Evolutionary conservation across 2,888 invertebrate genomes (phyloP).

Genomic region (Agrypnus murinus): DNA sequence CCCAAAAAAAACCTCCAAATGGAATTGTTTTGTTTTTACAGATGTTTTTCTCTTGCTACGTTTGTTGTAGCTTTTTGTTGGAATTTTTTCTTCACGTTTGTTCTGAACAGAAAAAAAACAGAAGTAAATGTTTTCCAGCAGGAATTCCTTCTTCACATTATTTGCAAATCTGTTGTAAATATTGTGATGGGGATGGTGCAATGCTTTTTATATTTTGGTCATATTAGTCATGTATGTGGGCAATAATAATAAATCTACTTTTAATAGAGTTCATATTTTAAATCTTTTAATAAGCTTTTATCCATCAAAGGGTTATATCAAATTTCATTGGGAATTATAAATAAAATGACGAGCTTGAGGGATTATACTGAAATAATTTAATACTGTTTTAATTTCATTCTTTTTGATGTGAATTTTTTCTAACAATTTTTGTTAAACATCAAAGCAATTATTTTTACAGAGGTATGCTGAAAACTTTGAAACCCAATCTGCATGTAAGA

Average conservation of each 20-base stretch:
- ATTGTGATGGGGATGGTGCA: background rate
- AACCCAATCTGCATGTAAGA: background rate
- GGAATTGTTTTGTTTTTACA: constrained; percentile 18
- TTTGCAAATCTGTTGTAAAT: background rate
- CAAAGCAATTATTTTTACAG: no score
- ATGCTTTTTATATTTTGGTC: background rate
- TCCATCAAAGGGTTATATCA: background rate
- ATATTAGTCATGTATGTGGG: background rate
- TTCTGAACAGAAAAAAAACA: background rate
- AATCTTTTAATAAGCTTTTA: constrained; percentile 4
- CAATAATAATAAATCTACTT: constrained; percentile 8
- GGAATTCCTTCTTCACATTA: background rate
- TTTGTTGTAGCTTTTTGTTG: constrained; percentile 4
- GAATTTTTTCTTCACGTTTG: background rate
- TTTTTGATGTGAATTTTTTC: no score
- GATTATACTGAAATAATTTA: no score
- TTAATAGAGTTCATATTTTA: background rate
- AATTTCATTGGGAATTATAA: background rate
- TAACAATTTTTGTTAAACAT: no score
- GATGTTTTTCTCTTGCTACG: constrained; percentile 9
- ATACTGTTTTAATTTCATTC: no score
- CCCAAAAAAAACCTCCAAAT: constrained; percentile 12
- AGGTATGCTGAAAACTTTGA: background rate
- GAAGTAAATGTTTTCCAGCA: constrained; percentile 13
- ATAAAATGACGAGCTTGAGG: background rate